These are phyloP conservation scores for Bicyclus anynana DNA, from an alignment of 1,140 invertebrate species.

Conservation along the genomic window DNA sequence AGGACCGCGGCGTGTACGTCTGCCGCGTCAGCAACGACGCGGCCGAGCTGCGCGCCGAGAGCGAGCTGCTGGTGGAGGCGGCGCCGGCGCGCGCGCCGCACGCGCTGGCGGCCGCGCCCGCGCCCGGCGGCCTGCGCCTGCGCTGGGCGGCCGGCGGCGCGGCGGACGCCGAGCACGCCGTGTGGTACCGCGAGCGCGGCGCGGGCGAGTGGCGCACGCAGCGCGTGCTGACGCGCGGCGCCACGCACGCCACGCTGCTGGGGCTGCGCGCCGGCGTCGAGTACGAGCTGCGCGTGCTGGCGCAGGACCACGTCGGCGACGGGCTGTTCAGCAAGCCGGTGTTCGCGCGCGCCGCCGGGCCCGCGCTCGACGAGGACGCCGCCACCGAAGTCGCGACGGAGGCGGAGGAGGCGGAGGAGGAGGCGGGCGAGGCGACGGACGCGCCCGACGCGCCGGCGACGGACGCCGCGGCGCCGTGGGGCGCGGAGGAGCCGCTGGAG, in stretches of 20 bases:
- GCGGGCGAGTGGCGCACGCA: slow-evolving; percentile 88
- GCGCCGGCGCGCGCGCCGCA: slow-evolving; percentile 93
- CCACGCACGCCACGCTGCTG: slow-evolving; percentile 87
- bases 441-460: no score
- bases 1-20: slow-evolving; percentile 94
- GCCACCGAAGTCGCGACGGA: slow-evolving; percentile 1
- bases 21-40: slow-evolving; percentile 95
- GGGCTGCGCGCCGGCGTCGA: slow-evolving; percentile 86
- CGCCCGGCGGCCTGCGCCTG: slow-evolving; percentile 86
- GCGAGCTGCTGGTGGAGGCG: slow-evolving; percentile 92
- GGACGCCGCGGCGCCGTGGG: background rate
- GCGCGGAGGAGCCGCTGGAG: slow-evolving; percentile 7
- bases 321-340: slow-evolving; percentile 93
- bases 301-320: slow-evolving; percentile 90
- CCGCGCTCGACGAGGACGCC: background rate
- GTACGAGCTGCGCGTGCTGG: slow-evolving; percentile 95
- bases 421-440: background rate
- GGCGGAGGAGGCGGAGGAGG: slow-evolving; percentile 1
- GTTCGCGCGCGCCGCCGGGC: slow-evolving; percentile 84
- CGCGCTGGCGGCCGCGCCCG: slow-evolving; percentile 90
- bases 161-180: slow-evolving; percentile 88
- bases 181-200: slow-evolving; percentile 88
- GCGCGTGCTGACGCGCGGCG: slow-evolving; percentile 81
- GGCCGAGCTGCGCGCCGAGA: slow-evolving; percentile 90
- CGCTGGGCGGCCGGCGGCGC: slow-evolving; percentile 89